Evolutionary conservation across 2,888 invertebrate species (phyloP).

Genomic region (Kryphioiulus occultus): DNA sequence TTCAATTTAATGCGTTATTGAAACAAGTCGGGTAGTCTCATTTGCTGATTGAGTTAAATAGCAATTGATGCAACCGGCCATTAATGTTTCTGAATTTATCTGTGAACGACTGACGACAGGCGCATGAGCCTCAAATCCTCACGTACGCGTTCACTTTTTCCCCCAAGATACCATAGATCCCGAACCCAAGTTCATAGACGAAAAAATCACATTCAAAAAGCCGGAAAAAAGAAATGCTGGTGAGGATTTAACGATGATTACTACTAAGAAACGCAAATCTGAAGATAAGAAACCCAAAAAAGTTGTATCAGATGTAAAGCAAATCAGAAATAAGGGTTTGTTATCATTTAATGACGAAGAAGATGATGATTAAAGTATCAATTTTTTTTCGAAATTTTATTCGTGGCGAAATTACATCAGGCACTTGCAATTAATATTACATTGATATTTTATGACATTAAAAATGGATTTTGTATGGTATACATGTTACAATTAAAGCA

Average conservation of each 20-base stretch:
- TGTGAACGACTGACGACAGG: not conserved
- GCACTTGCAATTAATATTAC: not conserved
- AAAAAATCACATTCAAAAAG: slow-evolving; percentile 57
- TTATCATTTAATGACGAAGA: slow-evolving; percentile 60
- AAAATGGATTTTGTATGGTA: not conserved
- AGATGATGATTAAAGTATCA: slow-evolving; percentile 46
- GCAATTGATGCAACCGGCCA: not conserved
- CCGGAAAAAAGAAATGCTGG: slow-evolving; percentile 57
- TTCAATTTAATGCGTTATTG: not conserved
- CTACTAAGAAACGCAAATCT: slow-evolving; percentile 54
- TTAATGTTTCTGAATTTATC: not conserved
- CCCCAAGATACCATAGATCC: slow-evolving; percentile 52
- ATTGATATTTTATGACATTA: not conserved
- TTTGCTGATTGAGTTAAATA: not conserved
- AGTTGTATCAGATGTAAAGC: slow-evolving; percentile 54
- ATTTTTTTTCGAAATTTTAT: not conserved
- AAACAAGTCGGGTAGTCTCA: not conserved
- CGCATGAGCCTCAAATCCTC: not conserved
- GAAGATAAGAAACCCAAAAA: slow-evolving; percentile 49
- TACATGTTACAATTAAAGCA: not conserved
- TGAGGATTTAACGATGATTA: not conserved
- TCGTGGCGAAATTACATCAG: not conserved
- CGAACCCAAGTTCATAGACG: slow-evolving; percentile 51
- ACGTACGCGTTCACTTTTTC: not conserved
- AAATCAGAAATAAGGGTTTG: slow-evolving; percentile 58